Percentiles rank a stretch among this genome's conserved stretches.
Conservation (phyloP, 2,113 vertebrate species). For the Syrmaticus mikado region DNA sequence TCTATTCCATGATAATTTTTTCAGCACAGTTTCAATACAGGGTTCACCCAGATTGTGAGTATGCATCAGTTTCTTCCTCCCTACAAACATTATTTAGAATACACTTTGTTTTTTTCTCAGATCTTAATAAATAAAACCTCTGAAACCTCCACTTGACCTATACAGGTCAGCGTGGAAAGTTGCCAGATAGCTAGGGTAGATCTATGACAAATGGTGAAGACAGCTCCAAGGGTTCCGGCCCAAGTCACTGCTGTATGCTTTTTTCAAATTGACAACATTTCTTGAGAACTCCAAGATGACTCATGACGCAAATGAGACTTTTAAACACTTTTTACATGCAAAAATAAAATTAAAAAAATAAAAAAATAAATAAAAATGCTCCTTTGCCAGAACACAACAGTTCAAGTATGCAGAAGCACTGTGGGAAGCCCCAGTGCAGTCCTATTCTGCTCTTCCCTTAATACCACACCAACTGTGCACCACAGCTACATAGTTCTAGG, state of each 20-base stretch:
- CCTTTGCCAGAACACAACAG: neutral
- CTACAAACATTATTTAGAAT: neutral
- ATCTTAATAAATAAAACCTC: neutral
- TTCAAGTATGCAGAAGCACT: neutral
- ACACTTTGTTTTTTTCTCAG: neutral
- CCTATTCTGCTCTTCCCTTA: neutral
- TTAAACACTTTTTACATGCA: neutral
- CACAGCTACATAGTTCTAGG: neutral
- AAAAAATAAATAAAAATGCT: neutral
- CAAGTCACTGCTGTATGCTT: neutral
- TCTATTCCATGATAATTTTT: neutral
- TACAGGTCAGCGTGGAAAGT: neutral
- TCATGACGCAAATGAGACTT: neutral
- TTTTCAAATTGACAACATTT: neutral
- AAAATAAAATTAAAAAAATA: neutral
- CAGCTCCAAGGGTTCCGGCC: neutral
- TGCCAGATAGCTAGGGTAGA: neutral
- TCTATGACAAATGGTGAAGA: neutral
- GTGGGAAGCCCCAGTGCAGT: neutral
- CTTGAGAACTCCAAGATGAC: neutral
- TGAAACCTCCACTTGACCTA: neutral
- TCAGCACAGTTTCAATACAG: neutral
- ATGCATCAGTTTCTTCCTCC: neutral
- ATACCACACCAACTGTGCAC: neutral
- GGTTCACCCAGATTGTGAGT: neutral